Conservation (phyloP, 2,888 invertebrate genomes). For the Chalcosyrphus nemorum region DNA sequence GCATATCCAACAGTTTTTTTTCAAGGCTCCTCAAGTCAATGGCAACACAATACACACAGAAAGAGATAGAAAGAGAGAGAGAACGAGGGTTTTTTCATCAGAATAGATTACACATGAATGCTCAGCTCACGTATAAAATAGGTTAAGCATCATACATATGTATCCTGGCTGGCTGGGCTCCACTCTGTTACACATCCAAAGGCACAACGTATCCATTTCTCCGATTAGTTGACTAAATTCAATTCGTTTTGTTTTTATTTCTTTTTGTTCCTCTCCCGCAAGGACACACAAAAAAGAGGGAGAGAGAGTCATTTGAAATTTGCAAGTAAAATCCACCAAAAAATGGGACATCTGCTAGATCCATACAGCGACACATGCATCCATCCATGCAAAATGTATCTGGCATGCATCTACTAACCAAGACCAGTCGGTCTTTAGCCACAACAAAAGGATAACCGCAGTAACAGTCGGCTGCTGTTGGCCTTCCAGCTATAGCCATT, state of each 20-base stretch:
- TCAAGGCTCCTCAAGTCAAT: neutral
- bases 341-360: conserved; percentile 54
- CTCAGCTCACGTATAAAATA: neutral
- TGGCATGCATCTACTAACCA: conserved; percentile 27
- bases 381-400: conserved; percentile 44
- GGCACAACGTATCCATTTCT: conserved; percentile 39
- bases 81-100: too few species aligned
- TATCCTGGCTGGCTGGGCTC: neutral
- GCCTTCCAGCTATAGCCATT: conserved; percentile 16
- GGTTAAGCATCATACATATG: conserved; percentile 7
- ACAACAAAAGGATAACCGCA: conserved; percentile 51
- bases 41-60: neutral
- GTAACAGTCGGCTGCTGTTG: neutral
- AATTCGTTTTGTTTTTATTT: conserved; percentile 31
- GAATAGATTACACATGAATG: neutral
- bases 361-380: conserved; percentile 43
- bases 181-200: neutral
- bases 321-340: conserved; percentile 63
- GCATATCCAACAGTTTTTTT: too few species aligned
- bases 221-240: conserved; percentile 53
- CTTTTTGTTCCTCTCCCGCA: too few species aligned
- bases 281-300: conserved; percentile 15
- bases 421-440: conserved; percentile 18
- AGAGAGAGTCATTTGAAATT: conserved; percentile 55
- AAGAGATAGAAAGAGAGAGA: too few species aligned